These are phyloP conservation scores for Lasioglossum figueresi DNA, from an alignment of 2,888 invertebrate species.

Conservation along the genomic window DNA sequence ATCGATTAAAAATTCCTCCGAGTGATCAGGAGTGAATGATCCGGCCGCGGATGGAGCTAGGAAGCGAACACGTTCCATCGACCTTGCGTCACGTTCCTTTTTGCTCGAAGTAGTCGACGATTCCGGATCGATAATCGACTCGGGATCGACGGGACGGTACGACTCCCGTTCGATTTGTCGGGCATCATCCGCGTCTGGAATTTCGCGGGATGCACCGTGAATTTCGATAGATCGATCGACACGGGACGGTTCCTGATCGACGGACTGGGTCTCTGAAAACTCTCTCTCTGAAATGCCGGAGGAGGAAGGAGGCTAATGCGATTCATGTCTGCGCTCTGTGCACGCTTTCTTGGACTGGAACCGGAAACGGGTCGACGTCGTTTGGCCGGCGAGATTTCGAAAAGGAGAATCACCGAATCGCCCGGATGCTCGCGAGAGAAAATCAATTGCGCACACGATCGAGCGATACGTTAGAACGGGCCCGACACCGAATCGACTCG, in stretches of 20 bases:
- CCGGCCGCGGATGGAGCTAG: background rate
- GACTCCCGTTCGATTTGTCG: slow-evolving; percentile 12
- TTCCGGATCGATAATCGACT: slow-evolving; percentile 7
- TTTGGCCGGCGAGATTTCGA: slow-evolving; percentile 46
- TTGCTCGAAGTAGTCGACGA: background rate
- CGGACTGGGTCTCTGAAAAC: slow-evolving; percentile 35
- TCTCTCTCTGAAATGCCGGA: slow-evolving; percentile 63
- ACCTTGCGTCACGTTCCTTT: background rate
- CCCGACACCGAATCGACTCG: slow-evolving; percentile 25
- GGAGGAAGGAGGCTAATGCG: slow-evolving; percentile 75
- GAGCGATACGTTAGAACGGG: slow-evolving; percentile 31
- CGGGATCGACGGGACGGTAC: background rate
- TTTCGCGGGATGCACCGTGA: slow-evolving; percentile 36
- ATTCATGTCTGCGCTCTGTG: slow-evolving; percentile 64
- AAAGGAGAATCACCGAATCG: slow-evolving; percentile 10
- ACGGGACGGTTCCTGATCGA: slow-evolving; percentile 37
- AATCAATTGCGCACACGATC: slow-evolving; percentile 31
- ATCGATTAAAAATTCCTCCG: background rate
- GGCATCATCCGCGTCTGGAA: slow-evolving; percentile 10
- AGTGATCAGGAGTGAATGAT: background rate
- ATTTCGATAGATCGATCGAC: slow-evolving; percentile 39
- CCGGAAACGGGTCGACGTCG: slow-evolving; percentile 63
- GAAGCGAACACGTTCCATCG: background rate
- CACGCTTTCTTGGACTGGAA: slow-evolving; percentile 71
- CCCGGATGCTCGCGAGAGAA: background rate